Conservation (phyloP, 2,113 vertebrate species). For the Phoxinus phoxinus region DNA sequence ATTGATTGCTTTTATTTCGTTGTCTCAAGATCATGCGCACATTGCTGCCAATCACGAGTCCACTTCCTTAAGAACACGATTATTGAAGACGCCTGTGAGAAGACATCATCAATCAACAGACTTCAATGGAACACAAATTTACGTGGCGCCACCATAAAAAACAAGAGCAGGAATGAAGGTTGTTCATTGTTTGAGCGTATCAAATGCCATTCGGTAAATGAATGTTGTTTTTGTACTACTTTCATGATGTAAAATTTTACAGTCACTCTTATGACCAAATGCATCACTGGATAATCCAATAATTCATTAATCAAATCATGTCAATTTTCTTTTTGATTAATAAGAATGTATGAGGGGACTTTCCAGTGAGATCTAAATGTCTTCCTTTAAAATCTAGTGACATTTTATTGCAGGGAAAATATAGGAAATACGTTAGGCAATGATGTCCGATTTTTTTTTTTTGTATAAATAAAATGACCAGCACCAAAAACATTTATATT, state of each 20-base stretch:
- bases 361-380: background rate
- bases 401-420: background rate
- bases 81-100: background rate
- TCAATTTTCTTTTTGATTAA: background rate
- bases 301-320: conserved; percentile 15
- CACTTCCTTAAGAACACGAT: background rate
- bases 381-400: background rate
- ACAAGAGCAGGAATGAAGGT: background rate
- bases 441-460: background rate
- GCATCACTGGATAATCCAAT: conserved; percentile 23
- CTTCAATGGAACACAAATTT: conserved; percentile 33
- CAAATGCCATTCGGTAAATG: conserved; percentile 16
- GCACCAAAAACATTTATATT: background rate
- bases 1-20: background rate
- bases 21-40: conserved; percentile 1
- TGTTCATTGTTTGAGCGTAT: conserved; percentile 32
- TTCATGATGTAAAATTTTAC: background rate
- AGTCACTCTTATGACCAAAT: background rate
- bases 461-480: background rate
- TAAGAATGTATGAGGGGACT: background rate
- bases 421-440: background rate
- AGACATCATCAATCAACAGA: conserved; percentile 41
- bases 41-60: background rate
- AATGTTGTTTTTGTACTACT: conserved; percentile 3
- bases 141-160: conserved; percentile 18